Evolutionary conservation across 1,140 invertebrate genomes (phyloP), one percentile per base, ranked within the genome.

Genomic region (Bombus haemorrhoidalis): DNA sequence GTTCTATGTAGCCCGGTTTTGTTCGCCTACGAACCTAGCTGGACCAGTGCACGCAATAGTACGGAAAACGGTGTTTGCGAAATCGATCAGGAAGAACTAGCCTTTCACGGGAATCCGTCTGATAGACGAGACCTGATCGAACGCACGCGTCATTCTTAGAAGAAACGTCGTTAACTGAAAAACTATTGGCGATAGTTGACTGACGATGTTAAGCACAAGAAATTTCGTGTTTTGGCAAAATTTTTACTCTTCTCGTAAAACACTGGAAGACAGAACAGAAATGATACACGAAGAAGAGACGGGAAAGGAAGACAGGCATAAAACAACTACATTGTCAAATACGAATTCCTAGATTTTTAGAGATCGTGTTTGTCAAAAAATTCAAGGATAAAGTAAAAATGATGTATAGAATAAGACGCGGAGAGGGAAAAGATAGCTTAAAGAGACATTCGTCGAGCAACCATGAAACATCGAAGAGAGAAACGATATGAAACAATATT

Each of bases 61-160:
- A 69, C 32, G 41, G 37, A 32, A 81, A 68, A 15, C 71, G 59
- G 22, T 87, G 75, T 90, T 90, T 87, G 75, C 66, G 83, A 82
- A 90, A 87, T 57, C 43, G 59, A 81, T 66, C 34, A n/a, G 41
- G 39, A 25, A 69, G 39, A 53, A 79, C 69, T 34, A 22, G 25
- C 57, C 81, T 76, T 82, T 82, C 73, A 66, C 73, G 59, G n/a
- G 72, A 53, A 76, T 53, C 10, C 28, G 41, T 62, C n/a, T 8
- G 41, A 34, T 43, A 1, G 32, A 66, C 43, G 18, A 37, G 13
- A 41, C 41, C 15, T 2, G 39, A 83, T 25, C 64, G n/a, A 59
- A 37, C 41, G n/a, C 22, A 41, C 62, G n/a, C 64, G 18, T 57
- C 28, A 77, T n/a, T 77, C 37, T 22, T 66, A 25, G 15, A 32